phyloP scores from a whole-genome alignment of 2,113 vertebrate genomes.

The Plectropomus leopardus region DNA sequence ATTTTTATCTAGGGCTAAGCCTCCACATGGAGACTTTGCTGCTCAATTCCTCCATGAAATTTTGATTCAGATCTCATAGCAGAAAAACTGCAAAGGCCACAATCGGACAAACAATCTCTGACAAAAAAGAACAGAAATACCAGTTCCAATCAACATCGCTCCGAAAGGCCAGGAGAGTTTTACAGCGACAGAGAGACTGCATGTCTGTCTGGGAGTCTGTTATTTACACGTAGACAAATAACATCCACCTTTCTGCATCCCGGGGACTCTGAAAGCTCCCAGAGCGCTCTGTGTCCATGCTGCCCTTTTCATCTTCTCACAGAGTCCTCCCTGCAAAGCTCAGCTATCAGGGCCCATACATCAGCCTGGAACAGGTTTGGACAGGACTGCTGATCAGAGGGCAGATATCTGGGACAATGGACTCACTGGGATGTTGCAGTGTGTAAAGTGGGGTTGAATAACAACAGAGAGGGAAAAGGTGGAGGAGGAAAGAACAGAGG shows the following conservation, averaged over 20 bases:
- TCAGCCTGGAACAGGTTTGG: slow-evolving; percentile 58
- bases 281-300: slow-evolving; percentile 23
- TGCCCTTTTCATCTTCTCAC: slow-evolving; percentile 46
- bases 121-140: neutral
- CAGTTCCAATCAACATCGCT: slow-evolving; percentile 10
- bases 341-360: slow-evolving; percentile 52
- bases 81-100: neutral
- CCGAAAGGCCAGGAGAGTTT: slow-evolving; percentile 1
- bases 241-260: slow-evolving; percentile 27
- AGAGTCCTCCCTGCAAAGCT: slow-evolving; percentile 21
- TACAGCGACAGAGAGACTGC: slow-evolving; percentile 1
- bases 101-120: neutral
- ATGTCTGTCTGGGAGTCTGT: neutral
- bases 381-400: slow-evolving; percentile 65
- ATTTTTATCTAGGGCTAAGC: neutral
- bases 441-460: neutral
- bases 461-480: neutral
- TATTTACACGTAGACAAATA: slow-evolving; percentile 46
- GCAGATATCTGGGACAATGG: slow-evolving; percentile 68
- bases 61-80: slow-evolving; percentile 10
- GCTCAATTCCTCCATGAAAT: slow-evolving; percentile 3
- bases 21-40: neutral
- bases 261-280: neutral
- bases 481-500: slow-evolving; percentile 17
- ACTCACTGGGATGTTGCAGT: slow-evolving; percentile 37